Evolutionary conservation across 2,888 invertebrate genomes (phyloP).

Genomic region (Boloria selene): DNA sequence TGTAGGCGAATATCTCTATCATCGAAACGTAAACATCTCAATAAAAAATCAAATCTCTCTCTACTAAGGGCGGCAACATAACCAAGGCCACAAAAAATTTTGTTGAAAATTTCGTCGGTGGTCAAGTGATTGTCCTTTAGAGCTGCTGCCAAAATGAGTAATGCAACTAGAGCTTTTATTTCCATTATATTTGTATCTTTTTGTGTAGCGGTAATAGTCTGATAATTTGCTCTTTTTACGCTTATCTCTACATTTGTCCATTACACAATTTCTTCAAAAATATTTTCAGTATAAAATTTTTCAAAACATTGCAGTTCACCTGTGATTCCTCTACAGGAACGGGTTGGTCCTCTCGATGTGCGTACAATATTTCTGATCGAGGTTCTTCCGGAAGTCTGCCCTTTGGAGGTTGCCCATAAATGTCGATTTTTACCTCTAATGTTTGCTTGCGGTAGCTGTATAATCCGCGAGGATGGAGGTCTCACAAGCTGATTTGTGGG

Average conservation of each 20-base stretch:
- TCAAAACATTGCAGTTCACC: not conserved
- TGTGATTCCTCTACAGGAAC: not conserved
- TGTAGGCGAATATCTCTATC: slow-evolving; percentile 31
- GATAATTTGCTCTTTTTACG: not conserved
- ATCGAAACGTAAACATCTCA: slow-evolving; percentile 33
- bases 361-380: not conserved
- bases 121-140: slow-evolving; percentile 42
- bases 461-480: slow-evolving; percentile 11
- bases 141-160: slow-evolving; percentile 36
- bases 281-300: not conserved
- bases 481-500: not conserved
- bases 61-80: slow-evolving; percentile 38
- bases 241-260: not conserved
- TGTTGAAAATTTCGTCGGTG: slow-evolving; percentile 41
- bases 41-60: slow-evolving; percentile 34
- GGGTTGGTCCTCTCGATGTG: slow-evolving; percentile 1
- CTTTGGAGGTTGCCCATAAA: slow-evolving; percentile 17
- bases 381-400: slow-evolving; percentile 1
- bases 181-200: slow-evolving; percentile 22
- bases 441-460: slow-evolving; percentile 7
- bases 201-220: not conserved
- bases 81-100: slow-evolving; percentile 34
- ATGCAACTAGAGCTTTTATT: slow-evolving; percentile 34
- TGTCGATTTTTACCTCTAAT: slow-evolving; percentile 18
- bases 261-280: not conserved